phyloP scores from a whole-genome alignment of 2,888 invertebrate species.

The Ditylenchus weischeri region DNA sequence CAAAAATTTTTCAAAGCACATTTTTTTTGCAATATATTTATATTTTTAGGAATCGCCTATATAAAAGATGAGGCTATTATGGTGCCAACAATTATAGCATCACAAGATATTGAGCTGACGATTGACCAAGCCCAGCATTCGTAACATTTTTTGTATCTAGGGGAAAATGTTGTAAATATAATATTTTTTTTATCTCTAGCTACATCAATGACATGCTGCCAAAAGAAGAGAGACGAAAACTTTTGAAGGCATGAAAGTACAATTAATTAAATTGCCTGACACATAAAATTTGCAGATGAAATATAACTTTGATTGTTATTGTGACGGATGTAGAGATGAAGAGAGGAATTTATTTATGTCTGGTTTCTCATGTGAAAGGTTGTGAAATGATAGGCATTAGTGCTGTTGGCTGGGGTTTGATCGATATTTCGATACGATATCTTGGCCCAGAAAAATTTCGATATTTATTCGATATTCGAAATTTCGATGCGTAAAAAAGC shows the following conservation, averaged over 20 bases:
- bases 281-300: constrained; percentile 25
- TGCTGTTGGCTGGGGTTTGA: too few relatives aligned
- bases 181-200: too few relatives aligned
- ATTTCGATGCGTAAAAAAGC: too few relatives aligned
- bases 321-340: constrained; percentile 39
- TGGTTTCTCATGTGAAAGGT: constrained; percentile 17
- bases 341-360: constrained; percentile 26
- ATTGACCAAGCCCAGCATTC: constrained; percentile 20
- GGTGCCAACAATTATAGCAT: constrained; percentile 9
- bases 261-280: not conserved
- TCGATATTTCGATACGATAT: too few relatives aligned
- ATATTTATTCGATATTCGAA: too few relatives aligned
- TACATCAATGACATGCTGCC: constrained; percentile 21
- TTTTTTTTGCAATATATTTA: too few relatives aligned
- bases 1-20: too few relatives aligned
- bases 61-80: constrained; percentile 3
- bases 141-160: too few relatives aligned
- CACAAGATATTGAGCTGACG: constrained; percentile 8
- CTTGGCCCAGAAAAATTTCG: too few relatives aligned
- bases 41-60: too few relatives aligned
- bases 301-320: constrained; percentile 40
- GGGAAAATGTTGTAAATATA: too few relatives aligned
- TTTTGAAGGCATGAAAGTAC: constrained; percentile 12
- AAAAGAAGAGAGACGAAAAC: constrained; percentile 10
- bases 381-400: too few relatives aligned